Percentiles rank a stretch among this genome's conserved stretches.
Conservation (phyloP, 2,888 invertebrate genomes). For the Epistrophe eligans region DNA sequence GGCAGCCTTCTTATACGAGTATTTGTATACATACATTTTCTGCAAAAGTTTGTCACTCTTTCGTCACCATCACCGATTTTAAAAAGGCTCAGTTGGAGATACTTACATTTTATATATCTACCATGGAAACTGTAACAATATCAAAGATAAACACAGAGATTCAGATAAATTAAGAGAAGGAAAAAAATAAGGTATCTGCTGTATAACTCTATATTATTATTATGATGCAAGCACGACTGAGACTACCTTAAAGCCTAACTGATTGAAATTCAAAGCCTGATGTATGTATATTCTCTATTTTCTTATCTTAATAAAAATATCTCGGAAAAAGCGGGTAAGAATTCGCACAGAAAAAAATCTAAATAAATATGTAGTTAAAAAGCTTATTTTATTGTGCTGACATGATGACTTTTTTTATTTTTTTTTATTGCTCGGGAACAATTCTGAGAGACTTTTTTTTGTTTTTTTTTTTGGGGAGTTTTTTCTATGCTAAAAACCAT, state of each 20-base stretch:
- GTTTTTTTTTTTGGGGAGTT: too few species aligned
- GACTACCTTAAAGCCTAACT: constrained; percentile 14
- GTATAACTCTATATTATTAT: constrained; percentile 29
- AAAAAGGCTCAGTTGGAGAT: not conserved
- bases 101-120: not conserved
- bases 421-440: not conserved
- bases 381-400: constrained; percentile 5
- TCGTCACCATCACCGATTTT: constrained; percentile 42
- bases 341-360: constrained; percentile 18
- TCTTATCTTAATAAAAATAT: not conserved
- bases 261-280: constrained; percentile 34
- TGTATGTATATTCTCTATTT: constrained; percentile 25
- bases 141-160: constrained; percentile 45
- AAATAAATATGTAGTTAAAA: not conserved
- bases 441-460: not conserved
- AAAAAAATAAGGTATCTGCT: not conserved
- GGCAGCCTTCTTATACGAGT: not conserved
- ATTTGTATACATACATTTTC: constrained; percentile 14
- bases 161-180: constrained; percentile 23
- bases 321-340: not conserved
- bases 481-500: not conserved
- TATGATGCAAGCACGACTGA: constrained; percentile 34
- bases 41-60: constrained; percentile 62
- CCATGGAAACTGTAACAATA: constrained; percentile 56
- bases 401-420: not conserved